These are phyloP conservation scores for Cygnus atratus DNA, from an alignment of 2,113 vertebrate species.

Conservation along the genomic window DNA sequence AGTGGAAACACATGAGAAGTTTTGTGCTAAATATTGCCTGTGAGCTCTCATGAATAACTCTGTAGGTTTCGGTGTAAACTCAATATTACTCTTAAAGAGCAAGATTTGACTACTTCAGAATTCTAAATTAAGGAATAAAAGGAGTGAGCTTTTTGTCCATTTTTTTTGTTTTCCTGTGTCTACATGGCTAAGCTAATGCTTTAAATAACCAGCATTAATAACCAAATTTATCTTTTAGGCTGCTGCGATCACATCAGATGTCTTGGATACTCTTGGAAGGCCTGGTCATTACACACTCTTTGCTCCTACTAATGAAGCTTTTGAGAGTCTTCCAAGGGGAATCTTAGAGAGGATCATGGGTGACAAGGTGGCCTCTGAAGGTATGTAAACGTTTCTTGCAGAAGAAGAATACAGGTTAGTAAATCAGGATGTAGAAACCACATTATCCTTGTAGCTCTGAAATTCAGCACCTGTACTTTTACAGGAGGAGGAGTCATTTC, in stretches of 20 bases:
- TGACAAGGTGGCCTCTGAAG: slow-evolving; percentile 87
- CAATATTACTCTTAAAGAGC: background rate
- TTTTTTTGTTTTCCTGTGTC: background rate
- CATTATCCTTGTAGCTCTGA: background rate
- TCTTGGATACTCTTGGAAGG: slow-evolving; percentile 85
- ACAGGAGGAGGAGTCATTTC: background rate
- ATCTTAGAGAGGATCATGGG: slow-evolving; percentile 87
- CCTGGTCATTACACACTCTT: slow-evolving; percentile 93
- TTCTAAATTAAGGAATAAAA: background rate
- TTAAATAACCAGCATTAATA: background rate
- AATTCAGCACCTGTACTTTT: background rate
- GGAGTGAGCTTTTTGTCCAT: background rate
- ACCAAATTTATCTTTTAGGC: slow-evolving; percentile 73
- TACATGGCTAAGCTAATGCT: background rate
- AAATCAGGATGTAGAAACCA: background rate
- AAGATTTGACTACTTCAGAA: background rate
- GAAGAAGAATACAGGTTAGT: background rate
- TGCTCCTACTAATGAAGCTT: slow-evolving; percentile 94
- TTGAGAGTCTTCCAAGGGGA: slow-evolving; percentile 84
- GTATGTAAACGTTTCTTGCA: slow-evolving; percentile 63
- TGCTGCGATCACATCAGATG: slow-evolving; percentile 78
- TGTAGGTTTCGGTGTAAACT: background rate
- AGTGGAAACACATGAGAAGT: background rate
- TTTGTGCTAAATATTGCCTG: background rate
- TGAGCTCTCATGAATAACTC: background rate